phyloP scores from a whole-genome alignment of 2,113 vertebrate genomes.

The Lota lota region DNA sequence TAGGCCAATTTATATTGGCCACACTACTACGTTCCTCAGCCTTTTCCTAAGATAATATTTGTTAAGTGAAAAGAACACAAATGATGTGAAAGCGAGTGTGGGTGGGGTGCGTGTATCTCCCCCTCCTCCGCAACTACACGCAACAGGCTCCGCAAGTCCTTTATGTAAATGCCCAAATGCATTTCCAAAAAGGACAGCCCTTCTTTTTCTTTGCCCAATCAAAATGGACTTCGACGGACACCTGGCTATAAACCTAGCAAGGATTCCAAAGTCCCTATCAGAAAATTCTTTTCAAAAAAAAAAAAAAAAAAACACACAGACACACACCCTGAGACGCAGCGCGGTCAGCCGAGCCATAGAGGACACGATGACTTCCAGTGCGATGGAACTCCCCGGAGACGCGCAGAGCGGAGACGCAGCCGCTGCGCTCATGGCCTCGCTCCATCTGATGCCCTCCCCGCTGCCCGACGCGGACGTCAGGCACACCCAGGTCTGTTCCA shows the following conservation, averaged over 20 bases:
- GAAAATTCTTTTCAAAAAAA: slow-evolving; percentile 58
- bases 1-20: slow-evolving; percentile 18
- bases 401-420: slow-evolving; percentile 92
- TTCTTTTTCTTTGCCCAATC: slow-evolving; percentile 89
- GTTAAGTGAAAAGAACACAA: not conserved
- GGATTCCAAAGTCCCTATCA: slow-evolving; percentile 77
- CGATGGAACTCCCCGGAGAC: slow-evolving; percentile 91
- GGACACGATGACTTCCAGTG: slow-evolving; percentile 91
- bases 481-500: slow-evolving; percentile 88
- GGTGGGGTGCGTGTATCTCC: slow-evolving; percentile 60
- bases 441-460: slow-evolving; percentile 93
- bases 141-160: slow-evolving; percentile 45
- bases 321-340: no score
- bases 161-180: slow-evolving; percentile 80
- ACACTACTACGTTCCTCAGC: no score
- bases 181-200: slow-evolving; percentile 82
- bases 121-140: slow-evolving; percentile 48
- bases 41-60: not conserved
- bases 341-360: no score
- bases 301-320: slow-evolving; percentile 55
- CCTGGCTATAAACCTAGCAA: slow-evolving; percentile 94
- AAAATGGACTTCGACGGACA: slow-evolving; percentile 86
- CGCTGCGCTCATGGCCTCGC: slow-evolving; percentile 92
- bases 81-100: slow-evolving; percentile 16
- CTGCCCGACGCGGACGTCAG: slow-evolving; percentile 94